phyloP scores from a whole-genome alignment of 2,888 invertebrate species.

The Barypeithes pellucidus region DNA sequence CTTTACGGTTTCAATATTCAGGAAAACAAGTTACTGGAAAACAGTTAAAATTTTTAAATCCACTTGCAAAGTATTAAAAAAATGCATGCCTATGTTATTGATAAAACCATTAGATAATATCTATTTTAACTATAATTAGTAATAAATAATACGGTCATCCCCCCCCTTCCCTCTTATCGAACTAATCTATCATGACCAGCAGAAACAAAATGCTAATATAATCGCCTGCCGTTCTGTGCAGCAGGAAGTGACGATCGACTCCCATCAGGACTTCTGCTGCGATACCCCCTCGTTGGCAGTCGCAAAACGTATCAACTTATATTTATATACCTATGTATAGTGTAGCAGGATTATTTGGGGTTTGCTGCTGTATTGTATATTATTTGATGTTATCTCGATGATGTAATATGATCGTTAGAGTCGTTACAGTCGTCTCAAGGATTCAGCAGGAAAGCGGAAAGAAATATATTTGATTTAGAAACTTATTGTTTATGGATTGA shows the following conservation, averaged over 20 bases:
- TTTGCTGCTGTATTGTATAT: slow-evolving; percentile 28
- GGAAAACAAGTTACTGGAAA: not conserved
- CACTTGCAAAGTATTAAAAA: too few species aligned
- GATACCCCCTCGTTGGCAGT: slow-evolving; percentile 23
- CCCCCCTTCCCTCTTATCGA: slow-evolving; percentile 6
- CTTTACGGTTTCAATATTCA: slow-evolving; percentile 18
- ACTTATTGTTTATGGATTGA: slow-evolving; percentile 2
- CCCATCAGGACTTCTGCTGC: slow-evolving; percentile 18
- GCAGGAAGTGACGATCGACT: slow-evolving; percentile 26
- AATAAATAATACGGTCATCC: too few species aligned
- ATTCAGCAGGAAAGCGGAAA: slow-evolving; percentile 1
- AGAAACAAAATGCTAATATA: slow-evolving; percentile 27
- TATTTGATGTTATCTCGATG: slow-evolving; percentile 26
- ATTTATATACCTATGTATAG: slow-evolving; percentile 23
- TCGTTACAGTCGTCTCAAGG: slow-evolving; percentile 1
- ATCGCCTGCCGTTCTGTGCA: slow-evolving; percentile 20
- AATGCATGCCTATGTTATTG: too few species aligned
- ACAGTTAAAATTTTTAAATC: too few species aligned
- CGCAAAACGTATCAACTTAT: slow-evolving; percentile 26
- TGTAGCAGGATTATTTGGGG: slow-evolving; percentile 25
- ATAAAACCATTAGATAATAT: too few species aligned
- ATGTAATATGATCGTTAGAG: slow-evolving; percentile 24
- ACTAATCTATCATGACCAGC: slow-evolving; percentile 12
- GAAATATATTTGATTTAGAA: slow-evolving; percentile 9
- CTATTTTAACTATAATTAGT: too few species aligned